Conservation (phyloP, 2,797 vertebrate genomes). For the Loris lydekkerianus region DNA sequence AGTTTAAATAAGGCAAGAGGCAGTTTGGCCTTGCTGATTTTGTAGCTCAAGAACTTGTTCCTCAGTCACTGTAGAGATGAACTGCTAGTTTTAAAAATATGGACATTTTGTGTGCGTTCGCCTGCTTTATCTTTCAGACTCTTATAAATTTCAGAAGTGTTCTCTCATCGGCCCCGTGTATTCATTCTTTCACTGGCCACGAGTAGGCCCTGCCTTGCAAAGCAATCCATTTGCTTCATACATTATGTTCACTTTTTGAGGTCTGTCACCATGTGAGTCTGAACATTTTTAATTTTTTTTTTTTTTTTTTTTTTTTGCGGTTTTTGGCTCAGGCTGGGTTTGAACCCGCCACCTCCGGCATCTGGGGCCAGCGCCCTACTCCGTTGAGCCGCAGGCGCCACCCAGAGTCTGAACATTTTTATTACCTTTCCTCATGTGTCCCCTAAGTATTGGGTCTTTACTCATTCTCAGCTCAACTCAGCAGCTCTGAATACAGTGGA, state of each 20-base stretch:
- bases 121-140: rapidly evolving
- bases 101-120: no score
- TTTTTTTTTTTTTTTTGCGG: no score
- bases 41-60: background rate
- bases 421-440: no score
- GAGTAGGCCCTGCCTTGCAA: background rate
- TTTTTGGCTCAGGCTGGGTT: no score
- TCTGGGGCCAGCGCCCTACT: no score
- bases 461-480: background rate
- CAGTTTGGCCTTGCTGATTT: background rate
- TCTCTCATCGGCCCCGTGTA: rapidly evolving
- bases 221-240: rapidly evolving
- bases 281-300: background rate
- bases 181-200: no score
- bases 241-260: no score
- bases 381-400: no score
- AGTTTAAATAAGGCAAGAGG: background rate
- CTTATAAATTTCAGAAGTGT: background rate
- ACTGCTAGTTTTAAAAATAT: background rate
- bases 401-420: background rate
- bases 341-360: no score
- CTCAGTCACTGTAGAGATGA: no score
- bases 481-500: background rate
- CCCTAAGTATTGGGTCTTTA: background rate
- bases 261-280: background rate